Percentiles rank a stretch among this genome's conserved stretches.
phyloP scores from a whole-genome alignment of 1,140 invertebrate species.

The Hesperophylax magnus region DNA sequence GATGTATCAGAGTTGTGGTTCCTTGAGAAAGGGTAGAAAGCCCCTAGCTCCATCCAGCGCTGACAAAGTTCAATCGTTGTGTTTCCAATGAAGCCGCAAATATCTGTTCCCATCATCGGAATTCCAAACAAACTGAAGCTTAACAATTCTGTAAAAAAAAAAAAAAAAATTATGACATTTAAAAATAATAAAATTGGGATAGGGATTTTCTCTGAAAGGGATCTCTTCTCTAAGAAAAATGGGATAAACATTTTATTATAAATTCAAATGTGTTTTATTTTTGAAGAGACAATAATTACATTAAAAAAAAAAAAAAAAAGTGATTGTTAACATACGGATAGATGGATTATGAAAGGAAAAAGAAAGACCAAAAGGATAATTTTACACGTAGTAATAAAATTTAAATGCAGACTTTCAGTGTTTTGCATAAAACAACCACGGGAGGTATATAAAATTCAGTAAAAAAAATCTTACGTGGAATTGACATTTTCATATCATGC shows the following conservation, averaged over 20 bases:
- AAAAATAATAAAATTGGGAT: conserved; percentile 34
- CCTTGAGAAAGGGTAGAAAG: conserved; percentile 89
- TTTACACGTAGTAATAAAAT: no score
- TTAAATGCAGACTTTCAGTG: no score
- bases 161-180: conserved; percentile 3
- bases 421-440: no score
- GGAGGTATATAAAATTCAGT: no score
- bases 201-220: neutral
- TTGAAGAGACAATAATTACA: no score
- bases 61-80: conserved; percentile 82
- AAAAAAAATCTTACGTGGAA: conserved; percentile 70
- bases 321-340: no score
- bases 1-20: conserved; percentile 86
- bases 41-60: conserved; percentile 88
- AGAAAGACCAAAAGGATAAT: no score
- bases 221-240: no score
- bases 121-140: conserved; percentile 89
- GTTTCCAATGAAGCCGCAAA: conserved; percentile 89
- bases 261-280: no score
- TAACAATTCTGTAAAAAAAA: conserved; percentile 74
- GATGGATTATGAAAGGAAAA: no score
- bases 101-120: conserved; percentile 90
- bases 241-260: no score
- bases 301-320: no score
- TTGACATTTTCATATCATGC: conserved; percentile 76